A percentile compares a stretch with the other conserved stretches of the same genome.
phyloP scores from a whole-genome alignment of 2,797 vertebrate species.

The Pseudochirops cupreus region DNA sequence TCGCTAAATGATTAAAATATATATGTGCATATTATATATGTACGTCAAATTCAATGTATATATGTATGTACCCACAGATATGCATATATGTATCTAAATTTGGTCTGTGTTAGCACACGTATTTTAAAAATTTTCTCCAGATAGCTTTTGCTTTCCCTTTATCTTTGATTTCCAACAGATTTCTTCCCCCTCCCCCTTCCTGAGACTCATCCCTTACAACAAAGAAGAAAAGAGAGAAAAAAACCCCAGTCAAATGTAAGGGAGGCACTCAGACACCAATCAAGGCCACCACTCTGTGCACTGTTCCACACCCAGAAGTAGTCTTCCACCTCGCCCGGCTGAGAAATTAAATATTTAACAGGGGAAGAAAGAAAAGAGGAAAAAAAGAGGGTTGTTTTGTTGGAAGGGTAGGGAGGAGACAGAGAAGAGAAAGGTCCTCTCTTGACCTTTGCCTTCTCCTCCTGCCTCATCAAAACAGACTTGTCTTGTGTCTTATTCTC shows the following conservation, averaged over 20 bases:
- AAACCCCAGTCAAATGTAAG: neutral
- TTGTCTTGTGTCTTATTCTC: neutral
- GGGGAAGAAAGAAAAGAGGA: neutral
- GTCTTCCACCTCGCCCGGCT: neutral
- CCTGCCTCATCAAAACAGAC: neutral
- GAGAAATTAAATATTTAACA: neutral
- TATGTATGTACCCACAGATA: neutral
- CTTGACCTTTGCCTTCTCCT: conserved; percentile 10
- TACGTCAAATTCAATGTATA: neutral
- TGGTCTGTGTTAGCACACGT: neutral
- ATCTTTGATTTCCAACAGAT: neutral
- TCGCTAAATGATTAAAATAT: neutral
- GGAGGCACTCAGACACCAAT: neutral
- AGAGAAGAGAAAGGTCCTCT: neutral
- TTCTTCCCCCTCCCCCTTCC: neutral
- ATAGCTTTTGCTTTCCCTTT: neutral
- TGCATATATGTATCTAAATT: neutral
- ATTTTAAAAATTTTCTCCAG: neutral
- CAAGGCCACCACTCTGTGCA: neutral
- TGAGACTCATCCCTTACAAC: neutral
- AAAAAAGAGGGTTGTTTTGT: neutral
- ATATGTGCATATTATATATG: neutral
- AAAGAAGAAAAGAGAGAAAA: neutral
- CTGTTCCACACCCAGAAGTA: neutral
- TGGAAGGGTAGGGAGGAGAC: neutral